Evolutionary conservation across 2,888 invertebrate species (phyloP).

Genomic region (Ptilodon capucinus): DNA sequence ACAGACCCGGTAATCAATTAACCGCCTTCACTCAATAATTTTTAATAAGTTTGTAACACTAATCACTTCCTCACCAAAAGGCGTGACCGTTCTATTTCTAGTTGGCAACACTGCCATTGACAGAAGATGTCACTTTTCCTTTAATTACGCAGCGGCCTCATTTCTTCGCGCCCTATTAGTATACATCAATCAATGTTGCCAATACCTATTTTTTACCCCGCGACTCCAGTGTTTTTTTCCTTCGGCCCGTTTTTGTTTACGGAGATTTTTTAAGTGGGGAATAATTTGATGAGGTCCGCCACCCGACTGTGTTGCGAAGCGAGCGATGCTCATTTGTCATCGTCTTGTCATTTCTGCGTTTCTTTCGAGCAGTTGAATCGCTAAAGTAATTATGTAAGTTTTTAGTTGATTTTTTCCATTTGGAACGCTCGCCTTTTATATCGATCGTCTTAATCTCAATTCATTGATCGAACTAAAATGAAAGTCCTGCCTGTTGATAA

Average conservation of each 20-base stretch:
- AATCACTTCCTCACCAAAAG: conserved; percentile 78
- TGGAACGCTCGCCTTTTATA: conserved; percentile 43
- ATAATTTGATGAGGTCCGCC: conserved; percentile 83
- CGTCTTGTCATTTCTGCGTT: conserved; percentile 83
- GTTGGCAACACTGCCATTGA: conserved; percentile 68
- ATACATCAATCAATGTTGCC: conserved; percentile 83
- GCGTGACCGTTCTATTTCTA: conserved; percentile 79
- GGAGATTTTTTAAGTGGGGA: conserved; percentile 81
- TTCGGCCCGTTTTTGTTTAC: conserved; percentile 78
- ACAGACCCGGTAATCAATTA: conserved; percentile 68
- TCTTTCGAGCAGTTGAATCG: conserved; percentile 79
- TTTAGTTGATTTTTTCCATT: conserved; percentile 69
- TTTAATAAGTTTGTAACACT: conserved; percentile 79
- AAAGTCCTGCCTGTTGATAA: conserved; percentile 15
- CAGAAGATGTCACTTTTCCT: conserved; percentile 81
- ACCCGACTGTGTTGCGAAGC: conserved; percentile 78
- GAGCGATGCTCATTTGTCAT: conserved; percentile 80
- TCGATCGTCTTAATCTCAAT: conserved; percentile 42
- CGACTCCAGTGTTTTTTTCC: conserved; percentile 69
- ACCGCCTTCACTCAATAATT: conserved; percentile 79
- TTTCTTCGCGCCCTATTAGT: conserved; percentile 83
- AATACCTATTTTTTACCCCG: conserved; percentile 80
- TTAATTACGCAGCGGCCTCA: conserved; percentile 79
- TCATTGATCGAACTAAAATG: conserved; percentile 32
- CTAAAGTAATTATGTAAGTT: conserved; percentile 79